Evolutionary conservation across 2,113 vertebrate species (phyloP).

Genomic region (Haemorhous mexicanus): DNA sequence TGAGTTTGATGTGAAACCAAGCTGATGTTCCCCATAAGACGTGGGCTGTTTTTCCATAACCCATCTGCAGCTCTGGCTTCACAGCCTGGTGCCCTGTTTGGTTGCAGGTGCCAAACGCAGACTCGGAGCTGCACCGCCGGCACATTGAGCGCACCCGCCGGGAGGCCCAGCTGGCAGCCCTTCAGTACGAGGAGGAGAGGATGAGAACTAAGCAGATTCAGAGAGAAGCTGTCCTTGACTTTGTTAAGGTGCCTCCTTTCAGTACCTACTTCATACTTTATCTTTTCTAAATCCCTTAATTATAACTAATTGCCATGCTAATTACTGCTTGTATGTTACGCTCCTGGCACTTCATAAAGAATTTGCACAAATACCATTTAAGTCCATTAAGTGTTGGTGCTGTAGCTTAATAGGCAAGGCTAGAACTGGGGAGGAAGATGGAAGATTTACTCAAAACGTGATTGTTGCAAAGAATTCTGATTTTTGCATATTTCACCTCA

Average conservation of each 20-base stretch:
- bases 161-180: constrained; percentile 89
- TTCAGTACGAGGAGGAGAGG: constrained; percentile 91
- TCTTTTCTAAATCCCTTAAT: neutral
- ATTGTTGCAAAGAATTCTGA: neutral
- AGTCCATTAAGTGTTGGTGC: neutral
- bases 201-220: constrained; percentile 80
- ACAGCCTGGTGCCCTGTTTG: neutral
- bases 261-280: neutral
- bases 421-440: neutral
- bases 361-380: neutral
- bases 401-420: neutral
- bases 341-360: neutral
- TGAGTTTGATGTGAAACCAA: neutral
- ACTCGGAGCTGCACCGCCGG: constrained; percentile 62
- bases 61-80: neutral
- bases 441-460: neutral
- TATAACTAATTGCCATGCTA: neutral
- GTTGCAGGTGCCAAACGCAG: constrained; percentile 43
- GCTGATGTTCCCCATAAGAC: neutral
- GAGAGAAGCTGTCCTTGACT: constrained; percentile 76
- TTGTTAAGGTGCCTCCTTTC: constrained; percentile 77
- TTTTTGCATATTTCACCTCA: neutral
- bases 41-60: neutral
- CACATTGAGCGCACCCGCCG: constrained; percentile 84
- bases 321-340: accelerated